Base-by-base conservation (phyloP, 2,113 vertebrate genomes). In the Mohoua ochrocephala region DNA sequence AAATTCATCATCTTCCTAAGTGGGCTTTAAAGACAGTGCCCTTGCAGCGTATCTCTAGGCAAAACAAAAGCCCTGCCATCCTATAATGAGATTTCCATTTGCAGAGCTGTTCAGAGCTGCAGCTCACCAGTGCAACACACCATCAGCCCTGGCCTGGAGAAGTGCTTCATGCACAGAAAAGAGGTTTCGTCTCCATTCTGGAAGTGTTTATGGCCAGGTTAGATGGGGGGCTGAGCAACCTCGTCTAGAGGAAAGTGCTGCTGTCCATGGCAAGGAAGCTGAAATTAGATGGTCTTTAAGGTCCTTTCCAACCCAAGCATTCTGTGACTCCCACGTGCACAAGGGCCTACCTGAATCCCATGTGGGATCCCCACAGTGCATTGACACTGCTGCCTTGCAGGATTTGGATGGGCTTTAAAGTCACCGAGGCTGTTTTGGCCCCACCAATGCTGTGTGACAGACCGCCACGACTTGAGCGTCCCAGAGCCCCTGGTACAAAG, bases 321-420 rank as follows among this genome's bases (percentile, higher is more conserved):
- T 57, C 7, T 13, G 4, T 18, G 30, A 35, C 19, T 85, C 18
- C 9, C 21, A 37, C 0, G 0, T 23, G 37, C 4, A 15, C 5
- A 24, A 28, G 0, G 1, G 20, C 8, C 41, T 37, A 1, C 13
- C 33, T 44, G 28, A 68, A 52, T 14, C 67, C 24, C 2, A 2
- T 3, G 16, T 0, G 2, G 15, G 20, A 63, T 56, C 16, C 15
- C 14, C 33, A 44, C 1, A 1, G 19, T 18, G 8, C 31, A 28
- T 10, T 54, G 26, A 5, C 27, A 19, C 26, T 65, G 13, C 14
- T 52, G 9, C 15, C 2, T 4, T 70, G 39, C 4, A 28, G 15
- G 20, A 33, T 52, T 56, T 84, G 41, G 19, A 15, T 16, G 7
- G 6, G 2, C 11, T 91, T 76, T 33, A 45, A 67, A 57, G n/a